A percentile compares a stretch with the other conserved stretches of the same genome.
Evolutionary conservation across 2,113 vertebrate genomes (phyloP).

Genomic region (Colistium nudipinnis): DNA sequence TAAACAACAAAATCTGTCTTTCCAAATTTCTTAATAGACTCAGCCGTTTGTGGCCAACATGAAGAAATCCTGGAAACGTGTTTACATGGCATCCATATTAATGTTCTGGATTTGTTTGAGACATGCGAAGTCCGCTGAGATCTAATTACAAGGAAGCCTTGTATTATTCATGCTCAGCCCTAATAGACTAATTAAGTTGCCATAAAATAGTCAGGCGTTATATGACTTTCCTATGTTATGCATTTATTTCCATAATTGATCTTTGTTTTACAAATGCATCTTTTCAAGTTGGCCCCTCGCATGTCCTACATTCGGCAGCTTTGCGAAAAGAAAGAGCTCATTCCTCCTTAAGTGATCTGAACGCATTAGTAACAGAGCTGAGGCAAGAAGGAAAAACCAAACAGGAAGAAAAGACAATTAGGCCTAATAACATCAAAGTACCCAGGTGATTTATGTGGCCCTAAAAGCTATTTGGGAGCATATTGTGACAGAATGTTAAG

Average conservation of each 20-base stretch:
- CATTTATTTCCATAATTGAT: constrained; percentile 75
- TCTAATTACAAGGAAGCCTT: constrained; percentile 71
- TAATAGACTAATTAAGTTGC: constrained; percentile 78
- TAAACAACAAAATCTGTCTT: constrained; percentile 78
- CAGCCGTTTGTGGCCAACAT: constrained; percentile 72
- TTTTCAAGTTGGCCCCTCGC: constrained; percentile 62
- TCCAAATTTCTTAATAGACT: constrained; percentile 77
- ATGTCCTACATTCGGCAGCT: constrained; percentile 52
- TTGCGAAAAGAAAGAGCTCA: constrained; percentile 41
- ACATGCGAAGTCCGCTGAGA: constrained; percentile 74
- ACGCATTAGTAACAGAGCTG: constrained; percentile 45
- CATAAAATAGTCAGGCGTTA: constrained; percentile 59
- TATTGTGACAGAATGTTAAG: constrained; percentile 66
- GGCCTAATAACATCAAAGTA: constrained; percentile 58
- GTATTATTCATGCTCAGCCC: constrained; percentile 76
- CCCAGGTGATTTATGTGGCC: constrained; percentile 61
- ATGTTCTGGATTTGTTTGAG: constrained; percentile 76
- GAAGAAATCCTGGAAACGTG: constrained; percentile 76
- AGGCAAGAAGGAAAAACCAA: constrained; percentile 10
- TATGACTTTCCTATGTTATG: constrained; percentile 65
- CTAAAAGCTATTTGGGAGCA: constrained; percentile 65
- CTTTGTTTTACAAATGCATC: constrained; percentile 77
- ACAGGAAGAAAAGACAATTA: constrained; percentile 57
- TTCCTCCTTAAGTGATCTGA: constrained; percentile 56
- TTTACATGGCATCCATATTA: constrained; percentile 76